Base-by-base conservation (phyloP, 92 coral and sea anemone species). In the Epizoanthus stellaris region DNA sequence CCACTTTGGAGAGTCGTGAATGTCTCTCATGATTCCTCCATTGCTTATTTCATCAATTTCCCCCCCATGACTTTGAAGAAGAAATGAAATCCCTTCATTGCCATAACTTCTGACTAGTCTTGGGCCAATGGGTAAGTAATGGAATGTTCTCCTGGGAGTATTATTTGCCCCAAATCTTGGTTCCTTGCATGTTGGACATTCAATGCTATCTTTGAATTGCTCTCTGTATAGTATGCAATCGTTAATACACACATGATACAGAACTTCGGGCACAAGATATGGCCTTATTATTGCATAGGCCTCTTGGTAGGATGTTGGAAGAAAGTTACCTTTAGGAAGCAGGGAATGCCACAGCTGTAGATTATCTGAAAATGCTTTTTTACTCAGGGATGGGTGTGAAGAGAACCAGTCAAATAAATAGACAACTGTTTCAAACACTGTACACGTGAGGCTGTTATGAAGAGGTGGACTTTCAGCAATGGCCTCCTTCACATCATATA, bases 311-410 rank as follows among this genome's bases (percentile, higher is more conserved):
- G 84, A 54, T 9, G 87, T 65, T 15, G 92, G 89, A 15, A 89
- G 92, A 6, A 74, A 42, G 43, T 80, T 89, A 16, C 87, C 87
- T 59, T 85, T 60, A 14, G 92, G 89, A 14, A 89, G 83, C 8
- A 85, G 14, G 6, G 87, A 80, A 9, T 85, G 92, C 84, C 87
- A 89, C 0, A 89, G 3, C 59, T 77, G 62, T 0, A 89, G 56
- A 73, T 66, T 85, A 2, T 82, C 80, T 42, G 92, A 72, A 61
- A 90, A 90, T 20, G 92, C 92, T 65, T 90, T 87, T 70, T 90
- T 90, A 38, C 92, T 90, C 15, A 90, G 4, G 13, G 87, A 90
- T 13, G 89, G 89, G 57, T 85, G 92, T 4, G 92, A 90, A 17
- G 89, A 49, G 47, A 89, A 89, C 92, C 89, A 89, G 30, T 81